Conservation (phyloP, 2,888 invertebrate genomes). For the Choreutis nemorana region DNA sequence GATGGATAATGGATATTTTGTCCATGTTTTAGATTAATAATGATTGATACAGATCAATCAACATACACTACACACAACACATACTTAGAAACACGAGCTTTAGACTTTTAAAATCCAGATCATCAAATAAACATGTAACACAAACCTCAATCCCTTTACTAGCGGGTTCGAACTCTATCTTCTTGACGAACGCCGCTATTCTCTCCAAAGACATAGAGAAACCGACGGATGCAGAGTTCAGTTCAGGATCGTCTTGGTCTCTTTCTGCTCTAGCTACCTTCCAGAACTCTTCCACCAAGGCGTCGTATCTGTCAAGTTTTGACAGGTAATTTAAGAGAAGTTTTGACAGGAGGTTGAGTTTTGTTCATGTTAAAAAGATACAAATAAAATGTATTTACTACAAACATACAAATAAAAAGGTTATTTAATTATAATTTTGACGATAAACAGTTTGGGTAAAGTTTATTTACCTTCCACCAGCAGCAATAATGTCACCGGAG, state of each 20-base stretch:
- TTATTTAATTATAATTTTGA: not conserved
- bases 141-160: slow-evolving; percentile 51
- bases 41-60: no score
- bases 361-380: not conserved
- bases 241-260: slow-evolving; percentile 27
- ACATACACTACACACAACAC: no score
- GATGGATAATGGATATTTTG: no score
- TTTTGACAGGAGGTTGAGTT: not conserved
- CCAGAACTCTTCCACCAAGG: slow-evolving; percentile 76
- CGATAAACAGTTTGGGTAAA: no score
- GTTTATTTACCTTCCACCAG: slow-evolving; percentile 77
- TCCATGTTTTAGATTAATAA: no score
- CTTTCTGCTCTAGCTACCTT: slow-evolving; percentile 43
- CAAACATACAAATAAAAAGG: not conserved
- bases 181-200: slow-evolving; percentile 69
- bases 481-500: slow-evolving; percentile 78
- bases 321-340: not conserved
- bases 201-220: slow-evolving; percentile 87
- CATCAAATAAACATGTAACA: slow-evolving; percentile 24
- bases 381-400: no score
- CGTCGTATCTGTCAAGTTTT: slow-evolving; percentile 72
- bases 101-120: no score
- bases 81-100: no score
- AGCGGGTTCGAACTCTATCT: slow-evolving; percentile 69
- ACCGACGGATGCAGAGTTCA: slow-evolving; percentile 71